phyloP scores from a whole-genome alignment of 2,113 vertebrate species.

The Steatornis caripensis region DNA sequence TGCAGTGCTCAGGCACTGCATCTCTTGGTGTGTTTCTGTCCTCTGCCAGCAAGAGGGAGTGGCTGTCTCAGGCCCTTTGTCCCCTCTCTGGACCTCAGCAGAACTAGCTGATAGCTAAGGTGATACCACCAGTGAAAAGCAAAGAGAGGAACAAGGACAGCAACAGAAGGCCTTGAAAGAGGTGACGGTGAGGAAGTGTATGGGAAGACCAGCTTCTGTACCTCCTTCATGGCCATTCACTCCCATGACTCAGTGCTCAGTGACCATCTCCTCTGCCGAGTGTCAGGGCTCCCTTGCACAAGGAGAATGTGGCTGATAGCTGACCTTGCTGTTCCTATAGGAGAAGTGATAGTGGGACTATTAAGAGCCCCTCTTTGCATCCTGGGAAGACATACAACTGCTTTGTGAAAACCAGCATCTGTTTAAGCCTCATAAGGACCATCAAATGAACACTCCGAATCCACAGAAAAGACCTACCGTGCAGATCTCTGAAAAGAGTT shows the following conservation, averaged over 20 bases:
- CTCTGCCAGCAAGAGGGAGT: background rate
- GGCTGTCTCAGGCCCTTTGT: background rate
- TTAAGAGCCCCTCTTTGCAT: background rate
- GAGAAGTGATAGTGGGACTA: background rate
- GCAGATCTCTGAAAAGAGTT: background rate
- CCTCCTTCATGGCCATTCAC: background rate
- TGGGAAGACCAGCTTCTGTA: background rate
- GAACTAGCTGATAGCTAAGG: background rate
- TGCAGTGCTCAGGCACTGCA: background rate
- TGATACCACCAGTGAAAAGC: background rate
- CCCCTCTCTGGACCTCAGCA: background rate
- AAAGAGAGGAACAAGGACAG: background rate
- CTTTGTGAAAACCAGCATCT: background rate
- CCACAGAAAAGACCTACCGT: fast-evolving
- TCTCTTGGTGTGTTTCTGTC: background rate
- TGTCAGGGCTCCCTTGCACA: fast-evolving
- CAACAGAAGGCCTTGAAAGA: background rate
- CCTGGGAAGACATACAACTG: background rate
- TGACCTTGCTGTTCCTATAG: background rate
- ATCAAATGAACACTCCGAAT: background rate
- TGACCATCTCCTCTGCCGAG: background rate
- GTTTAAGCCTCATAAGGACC: background rate
- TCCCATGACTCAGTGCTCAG: background rate
- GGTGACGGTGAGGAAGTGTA: background rate
- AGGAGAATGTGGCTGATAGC: background rate